Evolutionary conservation across 2,113 vertebrate species (phyloP).

Genomic region (Spizaetus ornatus): DNA sequence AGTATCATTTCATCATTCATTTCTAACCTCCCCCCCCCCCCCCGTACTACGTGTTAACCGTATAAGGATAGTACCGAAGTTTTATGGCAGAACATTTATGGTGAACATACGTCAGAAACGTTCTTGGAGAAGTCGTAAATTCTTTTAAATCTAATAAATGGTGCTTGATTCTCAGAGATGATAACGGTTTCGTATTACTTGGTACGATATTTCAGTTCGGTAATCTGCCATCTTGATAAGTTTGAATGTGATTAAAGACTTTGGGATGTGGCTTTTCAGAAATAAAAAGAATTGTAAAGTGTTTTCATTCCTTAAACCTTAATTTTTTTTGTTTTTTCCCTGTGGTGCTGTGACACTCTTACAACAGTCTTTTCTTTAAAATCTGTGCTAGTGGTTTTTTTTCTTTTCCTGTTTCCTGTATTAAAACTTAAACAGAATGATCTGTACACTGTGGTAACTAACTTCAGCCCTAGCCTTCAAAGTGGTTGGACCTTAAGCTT

Average conservation of each 20-base stretch:
- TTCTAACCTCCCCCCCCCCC: not conserved
- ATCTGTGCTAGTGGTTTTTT: not conserved
- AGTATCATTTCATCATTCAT: not conserved
- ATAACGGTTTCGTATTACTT: not conserved
- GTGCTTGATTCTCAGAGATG: not conserved
- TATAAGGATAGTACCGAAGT: not conserved
- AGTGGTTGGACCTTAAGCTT: not conserved
- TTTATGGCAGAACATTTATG: not conserved
- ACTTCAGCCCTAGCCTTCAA: not conserved
- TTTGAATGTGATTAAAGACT: not conserved
- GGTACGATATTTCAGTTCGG: not conserved
- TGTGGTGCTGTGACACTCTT: not conserved
- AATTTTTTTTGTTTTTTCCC: no score
- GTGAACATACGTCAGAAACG: not conserved
- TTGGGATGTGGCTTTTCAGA: not conserved
- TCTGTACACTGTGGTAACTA: not conserved
- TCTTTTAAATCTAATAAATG: not conserved
- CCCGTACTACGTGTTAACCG: rapidly evolving
- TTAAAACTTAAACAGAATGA: not conserved
- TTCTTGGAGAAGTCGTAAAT: not conserved
- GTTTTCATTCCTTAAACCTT: not conserved
- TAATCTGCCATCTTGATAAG: not conserved
- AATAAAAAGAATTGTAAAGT: not conserved
- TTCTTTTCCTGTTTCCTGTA: not conserved
- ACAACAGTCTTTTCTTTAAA: not conserved